phyloP scores from a whole-genome alignment of 37 sponge, comb jelly and placozoan genomes.

The Chondrilla cf. caribensis region DNA sequence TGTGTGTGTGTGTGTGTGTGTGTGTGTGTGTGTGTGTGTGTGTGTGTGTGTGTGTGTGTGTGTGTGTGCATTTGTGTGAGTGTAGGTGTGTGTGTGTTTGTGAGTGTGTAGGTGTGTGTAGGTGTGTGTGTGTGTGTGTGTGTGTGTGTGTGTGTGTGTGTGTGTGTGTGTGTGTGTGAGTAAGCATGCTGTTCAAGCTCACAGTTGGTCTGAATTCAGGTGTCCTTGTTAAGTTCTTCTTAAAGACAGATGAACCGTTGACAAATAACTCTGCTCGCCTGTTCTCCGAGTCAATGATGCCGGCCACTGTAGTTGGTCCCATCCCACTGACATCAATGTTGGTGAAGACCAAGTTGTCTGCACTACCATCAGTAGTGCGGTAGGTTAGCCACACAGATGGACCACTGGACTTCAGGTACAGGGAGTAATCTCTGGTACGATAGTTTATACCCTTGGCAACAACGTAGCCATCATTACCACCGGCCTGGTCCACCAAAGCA shows the following conservation, averaged over 20 bases:
- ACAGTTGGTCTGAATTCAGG: constrained; percentile 51
- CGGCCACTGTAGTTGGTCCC: constrained; percentile 50
- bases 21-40: constrained; percentile 28
- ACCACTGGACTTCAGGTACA: constrained; percentile 60
- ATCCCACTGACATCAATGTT: constrained; percentile 61
- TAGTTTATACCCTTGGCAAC: constrained; percentile 67
- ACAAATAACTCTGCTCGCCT: constrained; percentile 65
- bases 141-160: constrained; percentile 13
- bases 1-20: constrained; percentile 14
- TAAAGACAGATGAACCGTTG: constrained; percentile 44
- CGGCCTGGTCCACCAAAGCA: constrained; percentile 58
- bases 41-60: constrained; percentile 20
- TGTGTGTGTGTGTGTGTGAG: constrained; percentile 1
- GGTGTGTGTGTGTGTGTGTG: constrained; percentile 12
- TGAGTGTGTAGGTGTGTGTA: constrained; percentile 7
- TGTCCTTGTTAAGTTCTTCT: constrained; percentile 26
- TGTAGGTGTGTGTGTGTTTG: background rate
- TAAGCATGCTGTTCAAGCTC: background rate
- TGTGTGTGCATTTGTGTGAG: background rate
- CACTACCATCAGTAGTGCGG: constrained; percentile 35
- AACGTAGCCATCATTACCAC: constrained; percentile 70
- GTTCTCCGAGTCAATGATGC: constrained; percentile 56
- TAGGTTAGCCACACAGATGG: constrained; percentile 56
- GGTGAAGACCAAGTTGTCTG: constrained; percentile 50
- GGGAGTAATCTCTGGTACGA: constrained; percentile 68